Percentiles rank a stretch among this genome's conserved stretches.
These are phyloP conservation scores for Zaprionus africanus DNA, from an alignment of 1,140 invertebrate genomes.

Conservation along the genomic window DNA sequence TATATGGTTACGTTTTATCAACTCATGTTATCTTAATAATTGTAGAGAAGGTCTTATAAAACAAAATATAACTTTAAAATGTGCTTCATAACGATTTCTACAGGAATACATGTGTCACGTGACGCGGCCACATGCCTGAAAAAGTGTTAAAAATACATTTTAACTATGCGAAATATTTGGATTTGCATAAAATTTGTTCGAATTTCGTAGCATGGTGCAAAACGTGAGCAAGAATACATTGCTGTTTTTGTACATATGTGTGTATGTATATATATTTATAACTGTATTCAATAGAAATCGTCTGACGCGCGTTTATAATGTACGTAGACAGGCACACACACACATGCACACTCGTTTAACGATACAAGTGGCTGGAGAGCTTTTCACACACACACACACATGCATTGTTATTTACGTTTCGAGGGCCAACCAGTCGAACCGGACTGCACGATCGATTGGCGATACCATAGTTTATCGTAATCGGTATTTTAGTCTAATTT, in stretches of 20 bases:
- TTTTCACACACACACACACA: conserved; percentile 11
- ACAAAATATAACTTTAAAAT: neutral
- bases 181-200: conserved; percentile 16
- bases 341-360: neutral
- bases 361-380: conserved; percentile 3
- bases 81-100: neutral
- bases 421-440: conserved; percentile 3
- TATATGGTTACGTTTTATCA: conserved; percentile 16
- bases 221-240: conserved; percentile 11
- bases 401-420: neutral
- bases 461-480: conserved; percentile 30
- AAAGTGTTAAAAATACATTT: neutral
- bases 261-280: neutral
- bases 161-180: neutral
- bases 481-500: conserved; percentile 34
- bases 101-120: conserved; percentile 11
- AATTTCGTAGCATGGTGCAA: conserved; percentile 21
- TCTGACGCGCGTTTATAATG: neutral
- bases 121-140: neutral
- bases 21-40: conserved; percentile 28
- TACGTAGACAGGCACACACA: neutral
- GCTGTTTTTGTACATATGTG: neutral
- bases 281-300: conserved; percentile 11
- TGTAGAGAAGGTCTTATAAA: neutral
- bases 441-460: conserved; percentile 47